Percentiles rank a stretch among this genome's conserved stretches.
Evolutionary conservation across 1,140 invertebrate species (phyloP).

Genomic region (Ips typographus): DNA sequence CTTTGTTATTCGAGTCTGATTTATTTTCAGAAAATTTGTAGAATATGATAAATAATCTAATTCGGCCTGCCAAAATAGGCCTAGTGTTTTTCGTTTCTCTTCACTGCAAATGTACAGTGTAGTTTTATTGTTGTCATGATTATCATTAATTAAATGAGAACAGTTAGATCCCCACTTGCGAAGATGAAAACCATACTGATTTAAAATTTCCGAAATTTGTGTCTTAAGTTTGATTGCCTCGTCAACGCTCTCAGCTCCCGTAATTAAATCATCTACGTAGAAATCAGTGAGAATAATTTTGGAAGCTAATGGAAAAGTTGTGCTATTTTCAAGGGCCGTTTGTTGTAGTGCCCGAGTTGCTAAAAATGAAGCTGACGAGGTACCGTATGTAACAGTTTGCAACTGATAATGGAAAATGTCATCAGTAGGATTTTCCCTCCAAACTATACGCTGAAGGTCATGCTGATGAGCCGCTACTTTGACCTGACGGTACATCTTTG

Average conservation of each 20-base stretch:
- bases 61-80: not conserved
- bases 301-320: constrained; percentile 28
- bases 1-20: not conserved
- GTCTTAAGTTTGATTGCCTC: no score
- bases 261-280: constrained; percentile 48
- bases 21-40: not conserved
- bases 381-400: constrained; percentile 51
- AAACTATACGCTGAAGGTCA: constrained; percentile 50
- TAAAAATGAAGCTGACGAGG: constrained; percentile 43
- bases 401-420: constrained; percentile 39
- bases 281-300: constrained; percentile 37
- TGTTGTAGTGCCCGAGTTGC: constrained; percentile 40
- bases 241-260: not conserved
- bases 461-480: constrained; percentile 40
- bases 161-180: not conserved
- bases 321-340: constrained; percentile 28
- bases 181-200: not conserved
- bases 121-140: not conserved
- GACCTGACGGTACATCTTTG: constrained; percentile 53
- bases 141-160: not conserved
- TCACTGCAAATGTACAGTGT: no score
- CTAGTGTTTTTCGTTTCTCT: not conserved
- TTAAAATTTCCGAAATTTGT: not conserved
- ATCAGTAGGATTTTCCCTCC: constrained; percentile 35
- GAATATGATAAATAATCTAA: not conserved